phyloP scores from a whole-genome alignment of 92 coral and sea anemone genomes.

The Metridium senile region DNA sequence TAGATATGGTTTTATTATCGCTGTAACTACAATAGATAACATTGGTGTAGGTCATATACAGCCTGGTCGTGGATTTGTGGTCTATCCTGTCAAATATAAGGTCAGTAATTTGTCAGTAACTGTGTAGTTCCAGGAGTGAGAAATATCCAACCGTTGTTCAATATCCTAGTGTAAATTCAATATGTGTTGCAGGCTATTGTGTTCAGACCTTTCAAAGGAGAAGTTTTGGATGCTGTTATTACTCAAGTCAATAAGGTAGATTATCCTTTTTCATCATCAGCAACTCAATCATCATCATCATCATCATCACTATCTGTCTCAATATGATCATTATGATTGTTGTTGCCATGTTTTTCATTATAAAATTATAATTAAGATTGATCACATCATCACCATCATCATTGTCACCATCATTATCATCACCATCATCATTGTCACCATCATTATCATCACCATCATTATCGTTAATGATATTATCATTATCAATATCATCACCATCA shows the following conservation, averaged over 20 bases:
- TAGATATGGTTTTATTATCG: constrained; percentile 98
- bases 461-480: no score
- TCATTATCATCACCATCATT: no score
- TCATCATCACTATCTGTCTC: background rate
- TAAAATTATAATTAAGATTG: no score
- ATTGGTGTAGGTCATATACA: constrained; percentile 99
- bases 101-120: no score
- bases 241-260: constrained; percentile 94
- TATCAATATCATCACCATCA: no score
- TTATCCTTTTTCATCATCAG: background rate
- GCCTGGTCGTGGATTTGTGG: constrained; percentile 98
- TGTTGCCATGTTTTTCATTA: no score
- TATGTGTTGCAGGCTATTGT: constrained; percentile 87
- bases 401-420: no score
- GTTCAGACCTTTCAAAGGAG: constrained; percentile 97
- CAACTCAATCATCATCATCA: background rate
- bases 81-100: constrained; percentile 97
- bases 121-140: no score
- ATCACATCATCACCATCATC: no score
- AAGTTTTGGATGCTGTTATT: constrained; percentile 95
- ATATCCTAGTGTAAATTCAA: background rate
- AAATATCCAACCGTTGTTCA: no score
- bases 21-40: constrained; percentile 97
- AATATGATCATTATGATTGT: no score
- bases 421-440: no score